Base-by-base conservation (phyloP, 2,113 vertebrate species). In the Datnioides undecimradiatus region DNA sequence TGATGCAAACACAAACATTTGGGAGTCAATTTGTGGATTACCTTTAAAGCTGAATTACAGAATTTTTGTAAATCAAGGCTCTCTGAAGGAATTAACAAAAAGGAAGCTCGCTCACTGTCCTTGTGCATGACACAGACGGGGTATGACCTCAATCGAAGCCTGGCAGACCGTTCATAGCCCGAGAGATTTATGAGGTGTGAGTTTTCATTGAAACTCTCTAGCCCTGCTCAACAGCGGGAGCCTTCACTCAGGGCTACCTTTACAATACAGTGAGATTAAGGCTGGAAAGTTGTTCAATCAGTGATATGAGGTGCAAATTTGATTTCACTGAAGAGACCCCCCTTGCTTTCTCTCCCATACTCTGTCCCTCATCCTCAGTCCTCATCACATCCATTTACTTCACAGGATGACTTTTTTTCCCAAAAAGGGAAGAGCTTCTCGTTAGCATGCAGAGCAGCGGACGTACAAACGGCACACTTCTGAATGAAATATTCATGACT, bases 401-500 rank as follows among this genome's bases (percentile, higher is more conserved):
- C 76, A 85, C 41, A 73, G 54, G 67, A 83, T 73, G 5, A 69
- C 54, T 73, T 88, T 73, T 85, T 70, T 63, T 57, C 31, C 16
- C 34, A 63, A 77, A 86, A 79, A 59, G 21, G 72, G 72, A 70
- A 82, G 49, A 76, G 83, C 58, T 74, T 77, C 91, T 89, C 46
- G 55, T 93, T 92, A 91, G 88, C 90, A 91, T 92, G 90, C 89
- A 87, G 80, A 88, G 82, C 62, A 88, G 79, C n/a, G 11, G 65
- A 88, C 88, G 70, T 69, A 90, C 79, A 93, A 91, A 90, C 38
- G 70, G 59, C 77, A 79, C 83, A 79, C 80, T 87, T 82, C 74
- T 87, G 83, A 85, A 88, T 93, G 65, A 93, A 93, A 93, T 93
- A 93, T 93, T 93, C 89, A 94, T 92, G 81, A 87, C 63, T 77